Percentiles rank a stretch among this genome's conserved stretches.
These are phyloP conservation scores for Myiopsitta monachus DNA, from an alignment of 2,113 vertebrate genomes.

Conservation along the genomic window DNA sequence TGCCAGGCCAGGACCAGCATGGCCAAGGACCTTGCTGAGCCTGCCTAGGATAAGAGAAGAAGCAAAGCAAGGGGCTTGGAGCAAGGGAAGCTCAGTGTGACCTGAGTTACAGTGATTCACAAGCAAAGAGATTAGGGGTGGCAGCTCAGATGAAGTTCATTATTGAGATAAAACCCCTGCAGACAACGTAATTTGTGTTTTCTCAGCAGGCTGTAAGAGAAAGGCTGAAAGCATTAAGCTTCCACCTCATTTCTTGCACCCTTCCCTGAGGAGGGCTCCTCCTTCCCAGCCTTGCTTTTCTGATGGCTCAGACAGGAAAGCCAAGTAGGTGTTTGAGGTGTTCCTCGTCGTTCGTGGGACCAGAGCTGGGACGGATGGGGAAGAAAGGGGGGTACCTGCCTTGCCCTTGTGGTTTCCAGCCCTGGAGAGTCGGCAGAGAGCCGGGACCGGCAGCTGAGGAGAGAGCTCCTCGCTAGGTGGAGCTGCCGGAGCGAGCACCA, in stretches of 20 bases:
- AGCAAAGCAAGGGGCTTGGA: background rate
- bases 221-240: background rate
- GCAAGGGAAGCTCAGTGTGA: background rate
- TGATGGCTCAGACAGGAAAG: background rate
- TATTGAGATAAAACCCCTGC: background rate
- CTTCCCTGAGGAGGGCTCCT: background rate
- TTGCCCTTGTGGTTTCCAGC: background rate
- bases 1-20: background rate
- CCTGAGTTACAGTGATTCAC: rapidly evolving
- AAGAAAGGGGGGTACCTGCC: background rate
- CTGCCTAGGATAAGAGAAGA: background rate
- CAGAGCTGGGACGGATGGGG: background rate
- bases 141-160: background rate
- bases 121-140: background rate
- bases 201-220: background rate
- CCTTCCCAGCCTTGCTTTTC: background rate
- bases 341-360: too few species aligned
- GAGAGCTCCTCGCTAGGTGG: constrained; percentile 61
- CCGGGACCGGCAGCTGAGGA: rapidly evolving
- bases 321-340: too few species aligned
- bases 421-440: too few species aligned
- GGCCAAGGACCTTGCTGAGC: background rate
- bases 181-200: background rate
- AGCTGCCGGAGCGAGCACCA: constrained; percentile 49
- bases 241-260: rapidly evolving